Evolutionary conservation across 2,797 vertebrate genomes (phyloP), one percentile per base, ranked within the genome.

Genomic region (Coluber constrictor): DNA sequence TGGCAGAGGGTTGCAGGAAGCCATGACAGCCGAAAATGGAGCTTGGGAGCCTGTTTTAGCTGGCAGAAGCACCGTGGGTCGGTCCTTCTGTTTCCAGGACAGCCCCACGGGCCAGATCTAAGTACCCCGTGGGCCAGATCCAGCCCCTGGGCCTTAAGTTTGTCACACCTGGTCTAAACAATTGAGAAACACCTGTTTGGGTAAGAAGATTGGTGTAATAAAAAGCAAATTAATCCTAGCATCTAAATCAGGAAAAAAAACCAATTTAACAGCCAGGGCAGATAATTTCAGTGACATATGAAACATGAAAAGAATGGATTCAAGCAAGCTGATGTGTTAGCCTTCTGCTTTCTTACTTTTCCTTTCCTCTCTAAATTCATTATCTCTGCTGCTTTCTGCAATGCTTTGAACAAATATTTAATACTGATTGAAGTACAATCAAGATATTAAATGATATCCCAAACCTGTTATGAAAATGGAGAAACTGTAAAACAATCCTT

Each of bases 381-480:
- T 37, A 66, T 63, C 59, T 88, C 61, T 47, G 6, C 55, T 18
- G 83, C 27, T 55, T 59, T 87, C 29, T 27, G 37, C 43, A 60
- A 63, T 27, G 29, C 89, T 93, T 43, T 27, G 32, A 87, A 20
- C 86, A 74, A 90, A 88, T 55, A 93, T 90, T 90, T 90, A 74
- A 61, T 74, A 32, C 32, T 70, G 86, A 59, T 23, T 74, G 83
- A 90, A 93, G 61, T 74, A 57, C 89, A 88, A 90, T 90, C 87
- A 90, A 90, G 32, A 1, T 93, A 90, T 93, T 90, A 93, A 93
- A 79, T 63, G 74, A 93, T 59, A 90, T 74, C 90, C 88, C 90
- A 74, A 90, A 83, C 32, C 63, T 90, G 51, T 87, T 70, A 55
- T 90, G 61, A 74, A 37, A 51, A 27, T 86, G 60, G 92, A 56